Evolutionary conservation across 2,888 invertebrate species (phyloP), one percentile per base, ranked within the genome.

Genomic region (Chymomyza fuscimana): DNA sequence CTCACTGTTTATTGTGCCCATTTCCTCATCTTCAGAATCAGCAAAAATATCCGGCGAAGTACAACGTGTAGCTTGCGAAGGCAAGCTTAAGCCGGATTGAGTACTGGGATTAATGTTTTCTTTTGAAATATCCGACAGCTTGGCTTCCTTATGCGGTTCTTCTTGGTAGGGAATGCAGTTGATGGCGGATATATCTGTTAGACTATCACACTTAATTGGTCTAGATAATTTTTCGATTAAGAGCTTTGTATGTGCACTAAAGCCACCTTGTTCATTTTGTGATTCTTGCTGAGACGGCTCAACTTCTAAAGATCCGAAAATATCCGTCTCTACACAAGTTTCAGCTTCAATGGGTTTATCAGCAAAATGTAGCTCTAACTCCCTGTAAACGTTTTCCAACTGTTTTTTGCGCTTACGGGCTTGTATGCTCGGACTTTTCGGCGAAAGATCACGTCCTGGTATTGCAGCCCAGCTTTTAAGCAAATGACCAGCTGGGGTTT

Each of bases 401-500:
- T 78, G 78, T 29, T 69, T n/a, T 4, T 67, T 32, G 0, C 46
- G 73, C 1, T 59, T 70, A 0, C 52, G 40, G 7, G 6, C 59
- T 61, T 66, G 46, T 0, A 9, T 29, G 51, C 67, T 78, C 3
- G 50, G 71, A 3, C 63, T 65, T 52, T 76, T 77, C 1, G 95
- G 95, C 65, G 94, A 94, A 12, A 86, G 79, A 63, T 94, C 94
- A 69, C 95, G 92, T 0, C 95, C 95, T 5, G 94, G 94, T 81
- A 95, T 95, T 61, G 92, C 84, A 29, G 91, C 89, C 94, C 95
- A 95, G 82, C 94, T 92, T 90, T 92, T 94, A n/a, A 95, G 88
- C 66, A 94, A 91, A 86, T 91, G 90, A 25, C 94, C 93, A 51
- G 92, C 89, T 77, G 90, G 91, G 59, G 88, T 84, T 59, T 65